Evolutionary conservation across 2,113 vertebrate species (phyloP).

Genomic region (Hucho hucho): DNA sequence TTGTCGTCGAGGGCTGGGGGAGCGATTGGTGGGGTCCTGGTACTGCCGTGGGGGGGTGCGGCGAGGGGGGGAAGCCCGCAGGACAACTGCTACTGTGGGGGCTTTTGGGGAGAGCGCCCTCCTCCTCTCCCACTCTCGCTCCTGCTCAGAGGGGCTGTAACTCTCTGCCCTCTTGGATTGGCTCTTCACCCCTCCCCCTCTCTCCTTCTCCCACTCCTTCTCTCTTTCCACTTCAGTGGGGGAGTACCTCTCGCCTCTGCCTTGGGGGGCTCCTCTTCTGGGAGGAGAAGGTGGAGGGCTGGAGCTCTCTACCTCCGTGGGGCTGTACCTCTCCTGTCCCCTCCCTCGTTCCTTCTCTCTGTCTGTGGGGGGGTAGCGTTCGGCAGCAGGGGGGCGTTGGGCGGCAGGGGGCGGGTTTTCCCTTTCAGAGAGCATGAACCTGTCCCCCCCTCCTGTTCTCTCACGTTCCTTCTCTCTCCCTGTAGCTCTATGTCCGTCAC

Average conservation of each 20-base stretch:
- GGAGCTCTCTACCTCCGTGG: constrained; percentile 52
- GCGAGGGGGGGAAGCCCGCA: constrained; percentile 21
- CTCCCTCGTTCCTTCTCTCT: not conserved
- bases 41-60: constrained; percentile 72
- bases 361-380: constrained; percentile 9
- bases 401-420: constrained; percentile 23
- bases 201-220: constrained; percentile 38
- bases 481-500: not conserved
- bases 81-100: constrained; percentile 19
- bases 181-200: not conserved
- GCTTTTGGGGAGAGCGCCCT: constrained; percentile 36
- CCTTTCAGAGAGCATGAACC: constrained; percentile 34
- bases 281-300: constrained; percentile 46
- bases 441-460: constrained; percentile 27
- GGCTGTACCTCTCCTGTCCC: constrained; percentile 66
- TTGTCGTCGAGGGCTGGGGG: constrained; percentile 32
- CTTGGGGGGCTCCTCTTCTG: constrained; percentile 12
- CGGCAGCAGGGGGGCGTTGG: not conserved
- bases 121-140: not conserved
- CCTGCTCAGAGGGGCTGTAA: constrained; percentile 20
- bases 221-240: constrained; percentile 35
- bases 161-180: constrained; percentile 10
- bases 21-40: constrained; percentile 52
- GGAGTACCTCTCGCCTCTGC: constrained; percentile 22
- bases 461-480: constrained; percentile 21